Base-by-base conservation (phyloP, 2,797 vertebrate genomes). In the Semaprochilodus insignis region DNA sequence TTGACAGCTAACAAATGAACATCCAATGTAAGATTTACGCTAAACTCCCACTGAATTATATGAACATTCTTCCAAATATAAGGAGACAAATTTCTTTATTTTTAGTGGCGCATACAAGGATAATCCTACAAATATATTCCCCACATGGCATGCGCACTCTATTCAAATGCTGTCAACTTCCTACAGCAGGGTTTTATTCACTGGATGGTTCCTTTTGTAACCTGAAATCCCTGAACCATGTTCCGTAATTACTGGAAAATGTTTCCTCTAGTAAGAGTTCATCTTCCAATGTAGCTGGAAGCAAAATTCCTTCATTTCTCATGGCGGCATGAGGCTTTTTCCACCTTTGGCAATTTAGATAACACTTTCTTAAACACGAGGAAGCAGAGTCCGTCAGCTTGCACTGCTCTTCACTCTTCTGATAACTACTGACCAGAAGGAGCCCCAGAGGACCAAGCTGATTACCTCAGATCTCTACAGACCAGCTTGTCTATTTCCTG, bases 391-490 rank as follows among this genome's bases (percentile, higher is more conserved):
- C 57, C 73, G 13, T 55, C 8, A 8, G 73, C n/a, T 6, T 54
- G 5, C 27, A 54, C 34, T 75, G 19, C 17, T 67, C 34, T 67
- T 36, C 19, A 19, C 31, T 75, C 21, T 40, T 21, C 73, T 59
- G 73, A 75, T 57, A 60, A 75, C 31, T 44, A 34, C 31, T 60
- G 40, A 62, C 54, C 74, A 77, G 66, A 34, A 77, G 54, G 40
- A 77, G 51, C 55, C 80, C 65, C 65, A 70, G 65, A 76, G 63
- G 80, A 81, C 34, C 14, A 74, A 57, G 19, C 8, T 23, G 36
- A 76, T 69, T 55, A 81, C 63, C 57, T 34, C 36, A 14, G 21
- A 44, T 48, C 79, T 81, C 80, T 1, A 21, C 14, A 15, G 27
- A 73, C 71, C 25, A 55, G 44, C 52, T 65, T 1, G 25, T 23